These are phyloP conservation scores for Albula goreensis DNA, from an alignment of 2,113 vertebrate species.

Conservation along the genomic window DNA sequence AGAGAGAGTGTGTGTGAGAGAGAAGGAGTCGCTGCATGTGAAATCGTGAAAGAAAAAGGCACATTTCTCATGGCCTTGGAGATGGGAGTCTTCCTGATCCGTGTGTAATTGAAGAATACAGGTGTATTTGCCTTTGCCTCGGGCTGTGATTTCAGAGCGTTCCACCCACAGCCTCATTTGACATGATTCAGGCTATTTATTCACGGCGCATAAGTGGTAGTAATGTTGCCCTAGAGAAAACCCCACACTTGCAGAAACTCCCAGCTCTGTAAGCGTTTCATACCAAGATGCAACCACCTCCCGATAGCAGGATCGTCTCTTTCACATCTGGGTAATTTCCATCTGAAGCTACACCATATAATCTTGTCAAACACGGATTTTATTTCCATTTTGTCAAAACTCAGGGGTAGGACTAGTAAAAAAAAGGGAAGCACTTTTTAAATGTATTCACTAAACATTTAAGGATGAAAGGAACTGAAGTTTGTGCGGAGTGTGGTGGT, in stretches of 20 bases:
- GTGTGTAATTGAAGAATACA: neutral
- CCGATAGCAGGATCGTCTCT: conserved; percentile 52
- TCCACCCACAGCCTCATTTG: conserved; percentile 26
- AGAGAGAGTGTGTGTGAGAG: too few relatives aligned
- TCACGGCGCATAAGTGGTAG: conserved; percentile 16
- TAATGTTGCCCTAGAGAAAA: conserved; percentile 33
- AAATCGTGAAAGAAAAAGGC: neutral
- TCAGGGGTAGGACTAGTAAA: neutral
- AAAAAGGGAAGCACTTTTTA: neutral
- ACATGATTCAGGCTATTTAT: conserved; percentile 33
- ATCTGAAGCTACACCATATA: neutral
- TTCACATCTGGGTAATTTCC: conserved; percentile 20
- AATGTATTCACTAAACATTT: neutral
- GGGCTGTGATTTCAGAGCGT: conserved; percentile 8
- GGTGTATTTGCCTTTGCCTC: neutral
- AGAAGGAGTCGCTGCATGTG: neutral
- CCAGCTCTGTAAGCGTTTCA: conserved; percentile 41
- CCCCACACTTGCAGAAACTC: conserved; percentile 54
- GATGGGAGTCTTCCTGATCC: neutral
- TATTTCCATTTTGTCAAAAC: neutral
- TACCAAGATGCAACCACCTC: conserved; percentile 44
- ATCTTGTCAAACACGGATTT: neutral
- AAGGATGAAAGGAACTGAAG: neutral
- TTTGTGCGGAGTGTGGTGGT: neutral
- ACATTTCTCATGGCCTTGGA: neutral